Evolutionary conservation across 2,797 vertebrate species (phyloP).

Genomic region (Malacoraja senta): DNA sequence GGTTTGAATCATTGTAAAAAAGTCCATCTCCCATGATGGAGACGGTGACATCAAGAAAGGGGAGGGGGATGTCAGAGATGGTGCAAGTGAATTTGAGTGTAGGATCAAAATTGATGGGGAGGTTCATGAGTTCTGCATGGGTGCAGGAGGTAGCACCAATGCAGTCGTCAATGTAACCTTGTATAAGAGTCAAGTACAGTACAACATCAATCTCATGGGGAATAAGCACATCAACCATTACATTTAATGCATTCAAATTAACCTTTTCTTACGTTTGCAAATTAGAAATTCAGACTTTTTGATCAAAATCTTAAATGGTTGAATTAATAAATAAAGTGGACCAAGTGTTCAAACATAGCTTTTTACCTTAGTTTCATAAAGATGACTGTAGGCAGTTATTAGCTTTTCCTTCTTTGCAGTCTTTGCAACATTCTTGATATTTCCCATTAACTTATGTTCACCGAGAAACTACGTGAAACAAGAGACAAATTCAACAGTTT

Average conservation of each 20-base stretch:
- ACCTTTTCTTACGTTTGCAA: not conserved
- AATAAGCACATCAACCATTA: not conserved
- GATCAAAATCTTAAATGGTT: not conserved
- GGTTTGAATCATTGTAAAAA: too few relatives aligned
- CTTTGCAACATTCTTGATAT: constrained; percentile 90
- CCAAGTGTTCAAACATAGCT: not conserved
- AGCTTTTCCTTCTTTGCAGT: constrained; percentile 91
- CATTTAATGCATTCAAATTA: not conserved
- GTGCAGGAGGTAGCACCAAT: not conserved
- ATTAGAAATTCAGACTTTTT: not conserved
- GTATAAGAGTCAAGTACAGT: not conserved
- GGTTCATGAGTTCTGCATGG: too few relatives aligned
- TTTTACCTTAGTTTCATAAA: constrained; percentile 81
- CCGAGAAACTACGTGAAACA: constrained; percentile 71
- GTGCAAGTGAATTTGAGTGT: too few relatives aligned
- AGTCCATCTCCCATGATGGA: not conserved
- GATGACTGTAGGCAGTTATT: constrained; percentile 74
- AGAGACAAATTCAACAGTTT: not conserved
- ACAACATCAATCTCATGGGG: not conserved
- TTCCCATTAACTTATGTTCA: constrained; percentile 86
- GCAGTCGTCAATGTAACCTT: not conserved
- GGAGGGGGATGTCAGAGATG: too few relatives aligned
- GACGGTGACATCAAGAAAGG: not conserved
- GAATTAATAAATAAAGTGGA: too few relatives aligned
- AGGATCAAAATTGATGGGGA: too few relatives aligned